These are phyloP conservation scores for Globicephala melas DNA, from an alignment of 2,113 vertebrate genomes.

Conservation along the genomic window DNA sequence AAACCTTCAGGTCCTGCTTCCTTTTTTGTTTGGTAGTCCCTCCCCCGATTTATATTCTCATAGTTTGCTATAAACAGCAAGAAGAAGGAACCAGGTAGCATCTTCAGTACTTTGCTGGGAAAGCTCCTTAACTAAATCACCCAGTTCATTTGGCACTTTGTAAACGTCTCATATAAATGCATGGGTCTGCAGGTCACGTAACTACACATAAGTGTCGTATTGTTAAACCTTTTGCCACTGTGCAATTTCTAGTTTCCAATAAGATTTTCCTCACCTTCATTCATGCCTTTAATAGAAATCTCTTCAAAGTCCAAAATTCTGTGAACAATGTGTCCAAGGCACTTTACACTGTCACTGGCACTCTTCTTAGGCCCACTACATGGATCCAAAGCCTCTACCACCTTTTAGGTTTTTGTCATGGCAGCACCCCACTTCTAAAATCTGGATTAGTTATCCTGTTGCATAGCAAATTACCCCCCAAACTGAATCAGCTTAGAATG, in stretches of 20 bases:
- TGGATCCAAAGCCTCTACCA: background rate
- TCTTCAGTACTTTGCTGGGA: background rate
- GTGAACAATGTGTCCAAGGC: background rate
- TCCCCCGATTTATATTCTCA: background rate
- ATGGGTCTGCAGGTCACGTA: background rate
- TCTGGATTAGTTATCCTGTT: background rate
- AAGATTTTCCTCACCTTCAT: background rate
- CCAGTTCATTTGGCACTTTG: background rate
- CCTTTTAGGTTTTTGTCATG: background rate
- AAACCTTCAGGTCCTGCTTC: background rate
- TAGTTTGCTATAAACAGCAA: background rate
- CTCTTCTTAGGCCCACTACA: background rate
- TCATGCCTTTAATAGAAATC: background rate
- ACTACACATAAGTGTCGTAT: background rate
- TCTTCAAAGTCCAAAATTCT: background rate
- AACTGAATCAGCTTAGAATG: background rate
- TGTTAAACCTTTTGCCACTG: background rate
- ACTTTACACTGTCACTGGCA: background rate
- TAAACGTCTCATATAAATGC: background rate
- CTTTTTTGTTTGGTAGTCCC: background rate
- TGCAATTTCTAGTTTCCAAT: background rate
- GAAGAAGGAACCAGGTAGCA: background rate
- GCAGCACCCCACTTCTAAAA: background rate
- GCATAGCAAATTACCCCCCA: background rate
- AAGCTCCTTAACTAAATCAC: background rate